Conservation (phyloP, 35 echinoderm and acorn worm species). For the Lytechinus variegatus region DNA sequence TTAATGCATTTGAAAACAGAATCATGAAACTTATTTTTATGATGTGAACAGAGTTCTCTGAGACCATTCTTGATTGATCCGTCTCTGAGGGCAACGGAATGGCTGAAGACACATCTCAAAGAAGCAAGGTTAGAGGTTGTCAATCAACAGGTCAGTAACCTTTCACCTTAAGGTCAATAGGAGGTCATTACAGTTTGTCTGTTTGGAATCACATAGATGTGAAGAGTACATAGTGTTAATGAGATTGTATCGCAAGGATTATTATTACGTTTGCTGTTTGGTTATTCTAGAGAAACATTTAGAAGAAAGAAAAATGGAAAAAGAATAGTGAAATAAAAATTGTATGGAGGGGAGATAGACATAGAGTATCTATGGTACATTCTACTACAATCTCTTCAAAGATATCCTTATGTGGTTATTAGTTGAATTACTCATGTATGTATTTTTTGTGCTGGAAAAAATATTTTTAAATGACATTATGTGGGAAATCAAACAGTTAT, state of each 20-base stretch:
- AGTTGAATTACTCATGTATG: too few relatives aligned
- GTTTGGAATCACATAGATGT: too few relatives aligned
- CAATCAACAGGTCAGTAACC: constrained; percentile 86
- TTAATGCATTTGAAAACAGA: too few relatives aligned
- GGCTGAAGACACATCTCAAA: constrained; percentile 93
- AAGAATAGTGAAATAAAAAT: neutral
- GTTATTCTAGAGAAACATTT: neutral
- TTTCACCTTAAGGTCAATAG: neutral
- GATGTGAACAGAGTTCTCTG: constrained; percentile 72
- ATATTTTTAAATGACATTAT: too few relatives aligned
- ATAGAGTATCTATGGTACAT: too few relatives aligned
- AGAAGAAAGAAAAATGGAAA: neutral
- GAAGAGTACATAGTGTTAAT: too few relatives aligned
- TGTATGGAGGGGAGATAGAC: neutral
- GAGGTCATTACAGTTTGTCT: neutral
- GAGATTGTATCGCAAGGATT: too few relatives aligned
- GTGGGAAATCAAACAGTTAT: neutral
- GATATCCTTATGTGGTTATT: too few relatives aligned
- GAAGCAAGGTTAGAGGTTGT: constrained; percentile 87
- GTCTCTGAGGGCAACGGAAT: constrained; percentile 94
- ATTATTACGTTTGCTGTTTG: too few relatives aligned
- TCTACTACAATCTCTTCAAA: too few relatives aligned
- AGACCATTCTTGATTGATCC: constrained; percentile 96
- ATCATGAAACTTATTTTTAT: neutral
- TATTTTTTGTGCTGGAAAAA: too few relatives aligned